These are phyloP conservation scores for Zygothrica quintamaculata DNA, from an alignment of 2,888 invertebrate genomes.

Conservation along the genomic window DNA sequence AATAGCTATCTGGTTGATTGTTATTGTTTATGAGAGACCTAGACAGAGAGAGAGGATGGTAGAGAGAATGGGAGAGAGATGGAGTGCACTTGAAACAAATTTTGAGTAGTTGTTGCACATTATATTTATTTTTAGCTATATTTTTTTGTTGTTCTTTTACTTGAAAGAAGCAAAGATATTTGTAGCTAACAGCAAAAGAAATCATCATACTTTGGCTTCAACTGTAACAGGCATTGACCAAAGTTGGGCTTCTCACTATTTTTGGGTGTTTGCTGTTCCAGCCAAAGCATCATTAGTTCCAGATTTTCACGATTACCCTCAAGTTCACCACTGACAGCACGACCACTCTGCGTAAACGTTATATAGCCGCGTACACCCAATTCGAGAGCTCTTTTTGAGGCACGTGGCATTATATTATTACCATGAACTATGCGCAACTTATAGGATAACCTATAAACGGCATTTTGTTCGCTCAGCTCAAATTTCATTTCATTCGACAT, in stretches of 20 bases:
- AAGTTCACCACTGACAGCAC: conserved; percentile 53
- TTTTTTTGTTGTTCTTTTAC: conserved; percentile 54
- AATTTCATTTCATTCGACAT: conserved; percentile 44
- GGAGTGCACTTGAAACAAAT: conserved; percentile 72
- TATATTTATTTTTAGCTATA: background rate
- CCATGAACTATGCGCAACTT: conserved; percentile 32
- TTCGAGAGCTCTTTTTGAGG: conserved; percentile 44
- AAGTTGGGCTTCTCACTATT: conserved; percentile 33
- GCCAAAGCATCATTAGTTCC: conserved; percentile 50
- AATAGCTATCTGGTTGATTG: conserved; percentile 57
- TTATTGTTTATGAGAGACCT: conserved; percentile 68
- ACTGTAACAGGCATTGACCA: conserved; percentile 36
- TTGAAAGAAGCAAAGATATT: too few species aligned
- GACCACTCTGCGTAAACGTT: conserved; percentile 50
- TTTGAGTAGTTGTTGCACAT: conserved; percentile 41
- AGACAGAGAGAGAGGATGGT: background rate
- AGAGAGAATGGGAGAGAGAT: conserved; percentile 7
- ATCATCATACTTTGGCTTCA: conserved; percentile 48
- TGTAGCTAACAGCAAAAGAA: conserved; percentile 63
- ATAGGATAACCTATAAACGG: conserved; percentile 40
- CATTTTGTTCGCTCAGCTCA: conserved; percentile 7
- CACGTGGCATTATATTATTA: conserved; percentile 25
- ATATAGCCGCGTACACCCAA: conserved; percentile 57
- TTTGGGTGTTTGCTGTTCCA: conserved; percentile 22
- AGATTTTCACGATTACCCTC: conserved; percentile 43